Base-by-base conservation (phyloP, 2,113 vertebrate genomes). In the Phyllostomus hastatus region DNA sequence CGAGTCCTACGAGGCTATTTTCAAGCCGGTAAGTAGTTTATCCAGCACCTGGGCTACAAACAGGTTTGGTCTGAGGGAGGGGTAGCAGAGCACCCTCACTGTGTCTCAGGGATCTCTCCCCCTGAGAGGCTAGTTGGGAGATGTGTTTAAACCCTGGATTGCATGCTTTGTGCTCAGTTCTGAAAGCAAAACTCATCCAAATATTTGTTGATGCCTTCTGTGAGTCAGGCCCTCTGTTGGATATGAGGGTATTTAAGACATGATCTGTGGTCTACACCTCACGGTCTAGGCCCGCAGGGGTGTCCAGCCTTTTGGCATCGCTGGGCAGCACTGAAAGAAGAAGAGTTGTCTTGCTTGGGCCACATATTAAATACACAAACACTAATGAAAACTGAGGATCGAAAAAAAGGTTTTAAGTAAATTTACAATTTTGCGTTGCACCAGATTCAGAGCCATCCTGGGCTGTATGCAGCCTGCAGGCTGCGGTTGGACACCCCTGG, bases 1-100 rank as follows among this genome's bases (percentile, higher is more conserved):
- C 0, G 99, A 99, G 96, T 99, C 99, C 64, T 99, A 99, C 1
- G 99, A 99, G 97, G 99, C 99, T 95, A 99, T 99, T 97, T 99
- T 99, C 97, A 99, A 99, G 94, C 99, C 99, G 2, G 99, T 99
- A 83, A 98, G 99, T 98, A 82, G 4, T 89, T 88, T 7, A 11
- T 67, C 87, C 61, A 67, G n/a, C 38, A 69, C 67, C 64, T 59
- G 67, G 61, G 26, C 52, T 95, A 16, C 76, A 54, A 14, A 19
- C 3, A 12, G 66, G 76, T 14, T 48, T 78, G n/a, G n/a, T 93
- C 17, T 73, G 54, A 81, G 88, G 70, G 43, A 83, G n/a, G 35
- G 38, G 35, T 75, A 76, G 46, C 66, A 84, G n/a, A 92, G 52
- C 33, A 66, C 24, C 10, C 7, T 46, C 72, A 19, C 17, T 17